Conservation (phyloP, 2,797 vertebrate genomes). For the Liparis tanakae region DNA sequence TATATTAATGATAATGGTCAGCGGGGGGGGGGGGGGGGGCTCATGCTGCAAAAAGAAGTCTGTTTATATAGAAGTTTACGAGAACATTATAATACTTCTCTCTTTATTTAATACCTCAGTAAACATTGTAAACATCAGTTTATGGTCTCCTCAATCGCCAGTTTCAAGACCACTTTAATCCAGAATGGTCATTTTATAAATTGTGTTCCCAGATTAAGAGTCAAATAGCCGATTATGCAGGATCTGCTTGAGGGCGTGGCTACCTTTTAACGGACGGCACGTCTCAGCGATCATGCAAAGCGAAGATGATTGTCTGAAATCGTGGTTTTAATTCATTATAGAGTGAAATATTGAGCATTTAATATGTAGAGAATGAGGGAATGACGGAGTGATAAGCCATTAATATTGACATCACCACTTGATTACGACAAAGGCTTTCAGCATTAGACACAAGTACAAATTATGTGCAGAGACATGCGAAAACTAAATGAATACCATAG, state of each 20-base stretch:
- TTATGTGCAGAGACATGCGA: background rate
- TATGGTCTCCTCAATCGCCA: background rate
- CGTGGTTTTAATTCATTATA: background rate
- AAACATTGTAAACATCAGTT: background rate
- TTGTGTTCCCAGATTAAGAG: background rate
- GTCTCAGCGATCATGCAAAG: background rate
- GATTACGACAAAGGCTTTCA: background rate
- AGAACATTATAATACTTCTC: background rate
- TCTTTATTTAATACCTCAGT: background rate
- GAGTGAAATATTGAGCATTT: background rate
- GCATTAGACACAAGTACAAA: background rate
- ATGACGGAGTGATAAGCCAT: background rate
- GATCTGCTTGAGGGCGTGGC: background rate
- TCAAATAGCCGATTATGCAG: background rate
- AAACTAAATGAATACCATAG: background rate
- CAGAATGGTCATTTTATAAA: background rate
- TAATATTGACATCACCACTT: background rate
- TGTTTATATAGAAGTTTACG: background rate
- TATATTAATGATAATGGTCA: no score
- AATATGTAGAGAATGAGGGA: background rate
- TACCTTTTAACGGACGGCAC: background rate
- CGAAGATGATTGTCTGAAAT: background rate
- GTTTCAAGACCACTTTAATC: background rate
- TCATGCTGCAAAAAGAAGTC: no score
- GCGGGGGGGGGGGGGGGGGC: no score